Percentiles rank a stretch among this genome's conserved stretches.
Evolutionary conservation across 2,888 invertebrate genomes (phyloP).

Genomic region (Pterostichus niger): DNA sequence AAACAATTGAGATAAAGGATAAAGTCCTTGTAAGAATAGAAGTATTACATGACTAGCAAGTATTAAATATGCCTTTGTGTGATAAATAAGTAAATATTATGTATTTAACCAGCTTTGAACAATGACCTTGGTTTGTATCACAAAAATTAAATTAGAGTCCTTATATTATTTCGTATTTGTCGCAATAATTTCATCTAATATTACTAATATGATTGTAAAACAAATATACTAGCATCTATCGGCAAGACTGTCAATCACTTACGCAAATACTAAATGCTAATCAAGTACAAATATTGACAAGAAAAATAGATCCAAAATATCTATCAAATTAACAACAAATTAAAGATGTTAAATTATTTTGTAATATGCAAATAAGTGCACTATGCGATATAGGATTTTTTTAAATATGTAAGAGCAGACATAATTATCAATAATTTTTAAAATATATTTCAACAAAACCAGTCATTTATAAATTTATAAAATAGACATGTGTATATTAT

Average conservation of each 20-base stretch:
- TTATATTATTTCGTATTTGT: background rate
- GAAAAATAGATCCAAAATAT: slow-evolving; percentile 6
- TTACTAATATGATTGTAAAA: slow-evolving; percentile 1
- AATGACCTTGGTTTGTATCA: slow-evolving; percentile 19
- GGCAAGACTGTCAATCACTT: background rate
- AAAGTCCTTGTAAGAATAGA: slow-evolving; percentile 5
- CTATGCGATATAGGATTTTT: background rate
- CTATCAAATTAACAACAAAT: background rate
- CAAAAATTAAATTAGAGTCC: background rate
- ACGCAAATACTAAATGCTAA: background rate
- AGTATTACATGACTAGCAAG: slow-evolving; percentile 30
- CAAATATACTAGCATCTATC: background rate
- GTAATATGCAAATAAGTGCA: background rate
- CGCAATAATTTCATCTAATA: slow-evolving; percentile 8
- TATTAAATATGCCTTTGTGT: slow-evolving; percentile 31
- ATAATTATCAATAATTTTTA: background rate
- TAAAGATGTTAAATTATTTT: too few species aligned
- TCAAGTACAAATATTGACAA: background rate
- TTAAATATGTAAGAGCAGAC: too few species aligned
- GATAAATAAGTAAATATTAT: slow-evolving; percentile 35
- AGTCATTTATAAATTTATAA: background rate
- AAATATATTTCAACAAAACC: background rate
- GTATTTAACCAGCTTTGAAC: slow-evolving; percentile 24
- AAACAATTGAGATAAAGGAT: slow-evolving; percentile 8
- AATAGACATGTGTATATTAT: background rate